Base-by-base conservation (phyloP, 2,888 invertebrate species). In the Erebia epiphron region DNA sequence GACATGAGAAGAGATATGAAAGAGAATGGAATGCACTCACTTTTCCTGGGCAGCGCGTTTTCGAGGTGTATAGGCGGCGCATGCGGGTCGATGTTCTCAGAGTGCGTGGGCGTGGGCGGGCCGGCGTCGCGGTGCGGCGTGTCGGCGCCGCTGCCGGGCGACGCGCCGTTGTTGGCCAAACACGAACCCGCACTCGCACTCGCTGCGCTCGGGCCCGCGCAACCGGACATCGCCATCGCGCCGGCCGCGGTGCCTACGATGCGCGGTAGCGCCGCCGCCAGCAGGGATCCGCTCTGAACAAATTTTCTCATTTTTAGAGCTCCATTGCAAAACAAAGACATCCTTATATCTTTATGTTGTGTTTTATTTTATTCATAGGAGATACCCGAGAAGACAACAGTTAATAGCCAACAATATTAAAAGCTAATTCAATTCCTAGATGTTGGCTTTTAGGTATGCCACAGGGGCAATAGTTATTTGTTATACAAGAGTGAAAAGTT, bases 221-320 rank as follows among this genome's bases (percentile, higher is more conserved):
- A 82, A 74, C 85, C 80, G 68, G 54, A 85, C 69, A 96, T 95
- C 76, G 95, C 95, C 69, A 96, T 95, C 76, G 95, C 95, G 26
- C 26, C 26, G 3, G 26, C 1, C 26, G 26, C 26, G 74, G 96
- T 70, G 16, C 79, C 77, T 75, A 95, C 95, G 78, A 85, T 78
- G 81, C 83, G 78, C 80, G 75, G 77, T 77, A 96, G 86, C 71
- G 96, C 96, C 76, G 95, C 95, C 73, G 96, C 96, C 80, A 96
- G 86, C 69, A 96, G 87, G 58, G 96, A 95, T 95, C 95, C 71
- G 61, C 73, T 76, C 76, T 77, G 70, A 35, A 60, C 7, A 18
- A 62, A 1, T n/a, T 1, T 35, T 7, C 35, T 35, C 7, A 7
- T 7, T 35, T 35, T 5, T 35, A 35, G 35, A 35, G 26, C 26